These are phyloP conservation scores for Gari tellinella DNA, from an alignment of 2,888 invertebrate species.

Conservation along the genomic window DNA sequence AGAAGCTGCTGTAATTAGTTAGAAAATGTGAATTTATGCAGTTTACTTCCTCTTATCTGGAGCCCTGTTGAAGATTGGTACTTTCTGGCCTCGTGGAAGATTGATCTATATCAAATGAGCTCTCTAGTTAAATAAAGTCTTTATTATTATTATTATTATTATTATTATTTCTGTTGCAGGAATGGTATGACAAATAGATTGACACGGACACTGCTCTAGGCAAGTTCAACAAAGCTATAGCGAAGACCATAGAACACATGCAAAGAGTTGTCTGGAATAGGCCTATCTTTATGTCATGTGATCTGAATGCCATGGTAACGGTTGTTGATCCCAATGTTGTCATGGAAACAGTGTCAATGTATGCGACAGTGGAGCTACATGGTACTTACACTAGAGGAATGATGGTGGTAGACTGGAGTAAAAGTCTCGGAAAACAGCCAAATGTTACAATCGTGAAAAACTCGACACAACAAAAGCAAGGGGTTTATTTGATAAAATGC, in stretches of 20 bases:
- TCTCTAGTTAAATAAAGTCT: no score
- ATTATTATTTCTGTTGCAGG: conserved; percentile 45
- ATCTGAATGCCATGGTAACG: conserved; percentile 72
- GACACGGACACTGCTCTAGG: conserved; percentile 66
- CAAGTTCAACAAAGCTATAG: conserved; percentile 64
- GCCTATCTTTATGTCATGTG: conserved; percentile 71
- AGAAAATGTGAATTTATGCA: no score
- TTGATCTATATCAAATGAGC: no score
- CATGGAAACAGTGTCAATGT: conserved; percentile 63
- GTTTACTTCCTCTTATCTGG: no score
- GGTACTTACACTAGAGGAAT: conserved; percentile 88
- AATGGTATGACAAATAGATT: conserved; percentile 68
- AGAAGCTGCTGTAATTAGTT: no score
- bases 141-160: no score
- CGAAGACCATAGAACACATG: conserved; percentile 21
- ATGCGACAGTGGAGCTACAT: conserved; percentile 87
- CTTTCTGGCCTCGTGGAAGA: no score
- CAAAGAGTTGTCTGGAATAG: conserved; percentile 34
- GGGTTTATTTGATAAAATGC: conserved; percentile 61
- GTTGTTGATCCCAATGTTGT: conserved; percentile 68
- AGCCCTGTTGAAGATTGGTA: no score
- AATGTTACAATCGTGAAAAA: conserved; percentile 74
- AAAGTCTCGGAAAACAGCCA: conserved; percentile 51
- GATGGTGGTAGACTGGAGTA: conserved; percentile 87
- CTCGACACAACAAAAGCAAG: conserved; percentile 63